Conservation (phyloP, 2,797 vertebrate species). For the Pantherophis vulpinus region DNA sequence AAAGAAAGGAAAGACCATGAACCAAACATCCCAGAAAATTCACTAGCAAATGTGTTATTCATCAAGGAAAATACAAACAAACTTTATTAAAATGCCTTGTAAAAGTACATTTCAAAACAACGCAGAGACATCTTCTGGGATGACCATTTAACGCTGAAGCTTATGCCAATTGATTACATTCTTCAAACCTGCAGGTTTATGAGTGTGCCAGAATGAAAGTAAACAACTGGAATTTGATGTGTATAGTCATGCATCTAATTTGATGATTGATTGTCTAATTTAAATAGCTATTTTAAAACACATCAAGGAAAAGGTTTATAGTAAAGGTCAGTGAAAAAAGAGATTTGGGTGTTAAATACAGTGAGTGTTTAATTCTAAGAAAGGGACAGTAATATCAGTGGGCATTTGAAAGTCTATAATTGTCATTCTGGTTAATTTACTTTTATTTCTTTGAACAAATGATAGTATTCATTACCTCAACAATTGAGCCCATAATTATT, state of each 20-base stretch:
- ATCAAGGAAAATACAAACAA: conserved; percentile 95
- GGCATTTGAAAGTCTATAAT: background rate
- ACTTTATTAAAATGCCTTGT: conserved; percentile 89
- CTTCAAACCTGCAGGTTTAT: conserved; percentile 70
- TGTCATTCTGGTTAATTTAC: conserved; percentile 4
- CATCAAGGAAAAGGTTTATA: conserved; percentile 39
- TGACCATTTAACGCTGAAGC: conserved; percentile 66
- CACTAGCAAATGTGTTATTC: conserved; percentile 92
- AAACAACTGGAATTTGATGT: conserved; percentile 67
- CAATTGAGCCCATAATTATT: background rate
- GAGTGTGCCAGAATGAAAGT: conserved; percentile 75
- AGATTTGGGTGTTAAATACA: background rate
- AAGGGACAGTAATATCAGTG: conserved; percentile 12
- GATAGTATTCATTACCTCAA: background rate
- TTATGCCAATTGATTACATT: conserved; percentile 68
- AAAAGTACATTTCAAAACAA: conserved; percentile 79
- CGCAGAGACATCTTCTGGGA: conserved; percentile 71
- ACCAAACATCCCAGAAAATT: conserved; percentile 84
- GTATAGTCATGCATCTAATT: conserved; percentile 63
- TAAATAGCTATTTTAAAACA: conserved; percentile 67
- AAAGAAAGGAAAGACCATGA: conserved; percentile 85
- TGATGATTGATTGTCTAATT: conserved; percentile 67
- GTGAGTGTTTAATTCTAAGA: conserved; percentile 1
- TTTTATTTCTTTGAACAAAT: background rate
- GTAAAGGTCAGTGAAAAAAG: conserved; percentile 46